Conservation (phyloP, 2,113 vertebrate species). For the Prionailurus viverrinus region DNA sequence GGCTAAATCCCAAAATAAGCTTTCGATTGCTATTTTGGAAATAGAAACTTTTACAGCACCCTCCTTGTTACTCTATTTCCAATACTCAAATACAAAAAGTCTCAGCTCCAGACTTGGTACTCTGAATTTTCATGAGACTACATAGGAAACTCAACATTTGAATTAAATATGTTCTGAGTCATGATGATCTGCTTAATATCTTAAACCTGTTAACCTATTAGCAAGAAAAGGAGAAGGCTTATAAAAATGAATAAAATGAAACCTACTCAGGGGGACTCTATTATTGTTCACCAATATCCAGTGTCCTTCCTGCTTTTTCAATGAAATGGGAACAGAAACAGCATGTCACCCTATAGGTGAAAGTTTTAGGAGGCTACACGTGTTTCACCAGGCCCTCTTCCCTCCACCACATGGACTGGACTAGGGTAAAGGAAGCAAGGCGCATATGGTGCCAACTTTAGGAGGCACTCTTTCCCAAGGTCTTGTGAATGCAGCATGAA, state of each 20-base stretch:
- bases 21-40: neutral
- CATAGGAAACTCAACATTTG: constrained; percentile 42
- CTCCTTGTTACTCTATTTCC: neutral
- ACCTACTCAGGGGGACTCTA: neutral
- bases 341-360: neutral
- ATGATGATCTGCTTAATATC: constrained; percentile 40
- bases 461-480: neutral
- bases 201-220: constrained; percentile 59
- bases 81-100: neutral
- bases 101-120: neutral
- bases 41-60: neutral
- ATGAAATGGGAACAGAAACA: constrained; percentile 29
- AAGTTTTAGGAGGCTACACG: neutral
- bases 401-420: neutral
- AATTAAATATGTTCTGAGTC: constrained; percentile 59
- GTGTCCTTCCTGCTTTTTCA: neutral
- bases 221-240: constrained; percentile 37
- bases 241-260: constrained; percentile 55
- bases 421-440: neutral
- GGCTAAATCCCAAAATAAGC: neutral
- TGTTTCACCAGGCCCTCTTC: neutral
- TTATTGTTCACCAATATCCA: neutral
- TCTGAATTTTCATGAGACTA: constrained; percentile 58
- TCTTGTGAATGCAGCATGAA: neutral
- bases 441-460: neutral